phyloP scores from a whole-genome alignment of 2,113 vertebrate genomes.

The Lophotis ruficrista region DNA sequence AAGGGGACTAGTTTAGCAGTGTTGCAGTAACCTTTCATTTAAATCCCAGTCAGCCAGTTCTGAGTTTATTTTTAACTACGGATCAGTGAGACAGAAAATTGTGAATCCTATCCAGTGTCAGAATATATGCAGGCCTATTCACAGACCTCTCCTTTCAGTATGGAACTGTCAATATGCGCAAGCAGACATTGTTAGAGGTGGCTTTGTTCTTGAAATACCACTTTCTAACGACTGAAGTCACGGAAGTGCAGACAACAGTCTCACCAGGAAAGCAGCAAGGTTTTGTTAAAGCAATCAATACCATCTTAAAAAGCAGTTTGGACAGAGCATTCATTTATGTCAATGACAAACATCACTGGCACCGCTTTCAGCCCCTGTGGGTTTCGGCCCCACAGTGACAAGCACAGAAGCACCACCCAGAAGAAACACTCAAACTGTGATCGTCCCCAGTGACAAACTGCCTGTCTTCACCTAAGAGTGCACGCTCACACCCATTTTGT shows the following conservation, averaged over 20 bases:
- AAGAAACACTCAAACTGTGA: not conserved
- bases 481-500: not conserved
- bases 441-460: not conserved
- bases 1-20: not conserved
- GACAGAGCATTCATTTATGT: not conserved
- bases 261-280: not conserved
- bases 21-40: not conserved
- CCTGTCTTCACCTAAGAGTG: not conserved
- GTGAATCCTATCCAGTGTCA: not conserved
- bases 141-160: not conserved
- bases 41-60: not conserved
- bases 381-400: not conserved
- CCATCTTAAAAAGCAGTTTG: not conserved
- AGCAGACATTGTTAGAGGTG: not conserved
- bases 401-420: not conserved
- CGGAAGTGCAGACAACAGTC: not conserved
- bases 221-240: not conserved
- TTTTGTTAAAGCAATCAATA: not conserved
- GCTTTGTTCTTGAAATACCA: not conserved
- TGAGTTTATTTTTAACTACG: not conserved
- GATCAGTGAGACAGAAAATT: not conserved
- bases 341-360: not conserved
- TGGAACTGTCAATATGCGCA: not conserved
- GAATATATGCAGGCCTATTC: not conserved
- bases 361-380: not conserved